A percentile compares a stretch with the other conserved stretches of the same genome.
Conservation (phyloP, 2,113 vertebrate species). For the Mesembrinibis cayennensis region DNA sequence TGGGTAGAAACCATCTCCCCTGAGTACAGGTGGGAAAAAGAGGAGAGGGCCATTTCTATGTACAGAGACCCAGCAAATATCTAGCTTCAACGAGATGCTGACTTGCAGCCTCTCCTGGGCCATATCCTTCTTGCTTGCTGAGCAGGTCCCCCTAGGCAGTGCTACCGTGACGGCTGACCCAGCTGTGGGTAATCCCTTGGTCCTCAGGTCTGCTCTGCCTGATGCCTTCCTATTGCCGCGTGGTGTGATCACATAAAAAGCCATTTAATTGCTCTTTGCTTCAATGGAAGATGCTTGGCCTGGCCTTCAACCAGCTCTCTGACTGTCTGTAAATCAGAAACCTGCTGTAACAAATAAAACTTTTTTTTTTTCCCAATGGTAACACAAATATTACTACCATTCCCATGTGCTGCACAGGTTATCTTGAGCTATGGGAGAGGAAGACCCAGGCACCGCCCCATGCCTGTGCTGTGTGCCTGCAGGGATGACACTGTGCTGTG, state of each 20-base stretch:
- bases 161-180: not conserved
- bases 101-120: not conserved
- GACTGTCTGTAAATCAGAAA: not conserved
- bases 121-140: not conserved
- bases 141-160: not conserved
- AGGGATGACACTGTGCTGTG: not conserved
- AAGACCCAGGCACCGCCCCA: not conserved
- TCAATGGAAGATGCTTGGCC: not conserved
- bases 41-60: not conserved
- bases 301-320: not conserved
- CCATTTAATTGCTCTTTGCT: not conserved
- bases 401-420: not conserved
- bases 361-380: not conserved
- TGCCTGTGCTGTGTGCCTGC: accelerated
- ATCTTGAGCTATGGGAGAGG: not conserved
- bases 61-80: not conserved
- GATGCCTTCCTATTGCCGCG: not conserved
- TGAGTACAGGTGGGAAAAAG: not conserved
- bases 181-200: not conserved
- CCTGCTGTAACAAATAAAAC: not conserved
- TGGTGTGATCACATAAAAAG: not conserved
- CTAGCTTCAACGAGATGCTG: not conserved
- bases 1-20: not conserved
- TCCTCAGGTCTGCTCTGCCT: not conserved
- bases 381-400: not conserved